Evolutionary conservation across 2,888 invertebrate species (phyloP), one percentile per base, ranked within the genome.

Genomic region (Agrilus biguttatus): DNA sequence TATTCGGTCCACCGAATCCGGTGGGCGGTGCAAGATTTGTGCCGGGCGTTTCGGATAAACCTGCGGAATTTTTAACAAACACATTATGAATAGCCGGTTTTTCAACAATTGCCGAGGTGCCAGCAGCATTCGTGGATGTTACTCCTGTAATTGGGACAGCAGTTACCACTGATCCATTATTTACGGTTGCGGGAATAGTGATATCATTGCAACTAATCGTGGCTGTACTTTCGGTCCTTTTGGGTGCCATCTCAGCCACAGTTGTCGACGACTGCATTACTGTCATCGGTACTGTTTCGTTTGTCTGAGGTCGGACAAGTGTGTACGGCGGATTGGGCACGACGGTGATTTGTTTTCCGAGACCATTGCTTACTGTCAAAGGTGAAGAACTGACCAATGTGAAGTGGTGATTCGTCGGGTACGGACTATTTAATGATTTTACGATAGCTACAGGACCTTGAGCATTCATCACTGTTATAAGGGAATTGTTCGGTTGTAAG

Each of bases 391-490:
- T 63, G 28, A 63, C 62, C 14, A 65, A 48, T 6, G 64, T 62
- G 50, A 64, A 65, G 42, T 65, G 64, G 10, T 63, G 56, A 14
- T 59, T 51, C 41, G 58, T 56, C 6, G 59, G 52, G 13, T 56
- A 58, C 19, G 55, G 58, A 7, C 62, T 58, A 37, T 61, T 59
- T 28, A 64, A 51, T 23, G 62, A 60, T 50, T 65, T 65, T 43
- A 66, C 60, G 38, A 65, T 62, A 2, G 64, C 63, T 38, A 66
- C 55, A 10, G 66, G 66, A 28, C 61, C 61, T 38, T 51, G 46
- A 8, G 62, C 55, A 45, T 65, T 66, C 37, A 66, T 52, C 45
- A 66, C 64, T 13, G 66, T 66, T 43, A 66, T 66, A 23, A 65
- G 50, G 10, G 65, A 62, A 36, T 60, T 57, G 41, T 57, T 62